These are phyloP conservation scores for Malurus leucopterus DNA, from an alignment of 2,797 vertebrate species.

Conservation along the genomic window DNA sequence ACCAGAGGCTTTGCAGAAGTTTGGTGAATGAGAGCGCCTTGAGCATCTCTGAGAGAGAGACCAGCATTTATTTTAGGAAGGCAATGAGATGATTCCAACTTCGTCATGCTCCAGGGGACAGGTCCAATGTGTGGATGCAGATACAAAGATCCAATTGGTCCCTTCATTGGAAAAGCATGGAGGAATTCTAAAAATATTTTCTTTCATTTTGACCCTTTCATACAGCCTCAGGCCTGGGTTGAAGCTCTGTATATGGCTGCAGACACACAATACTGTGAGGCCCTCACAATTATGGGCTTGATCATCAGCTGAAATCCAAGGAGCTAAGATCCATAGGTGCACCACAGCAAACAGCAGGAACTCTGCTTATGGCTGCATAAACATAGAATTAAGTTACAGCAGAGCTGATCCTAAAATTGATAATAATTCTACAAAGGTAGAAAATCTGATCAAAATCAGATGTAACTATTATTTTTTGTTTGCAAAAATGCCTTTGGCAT, in stretches of 20 bases:
- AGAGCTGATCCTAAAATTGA: not conserved
- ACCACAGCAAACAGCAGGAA: not conserved
- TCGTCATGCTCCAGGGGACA: not conserved
- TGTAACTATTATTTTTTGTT: not conserved
- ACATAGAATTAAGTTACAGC: not conserved
- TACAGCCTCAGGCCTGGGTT: not conserved
- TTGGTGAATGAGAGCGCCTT: not conserved
- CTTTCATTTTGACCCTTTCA: not conserved
- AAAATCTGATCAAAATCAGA: not conserved
- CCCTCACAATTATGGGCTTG: not conserved
- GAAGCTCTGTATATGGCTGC: not conserved
- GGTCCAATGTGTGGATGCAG: not conserved
- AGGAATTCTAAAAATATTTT: not conserved
- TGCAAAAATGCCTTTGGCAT: not conserved
- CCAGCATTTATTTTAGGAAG: rapidly evolving
- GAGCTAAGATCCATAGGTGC: not conserved
- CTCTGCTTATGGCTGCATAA: not conserved
- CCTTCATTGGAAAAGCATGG: rapidly evolving
- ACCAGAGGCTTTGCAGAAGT: not conserved
- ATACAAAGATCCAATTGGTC: not conserved
- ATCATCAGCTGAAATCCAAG: not conserved
- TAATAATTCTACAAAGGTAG: not conserved
- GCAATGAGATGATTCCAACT: not conserved
- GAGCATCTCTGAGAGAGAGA: not conserved
- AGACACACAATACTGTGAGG: not conserved